Evolutionary conservation across 2,113 vertebrate genomes (phyloP), one percentile per base, ranked within the genome.

Genomic region (Ageneiosus marmoratus): DNA sequence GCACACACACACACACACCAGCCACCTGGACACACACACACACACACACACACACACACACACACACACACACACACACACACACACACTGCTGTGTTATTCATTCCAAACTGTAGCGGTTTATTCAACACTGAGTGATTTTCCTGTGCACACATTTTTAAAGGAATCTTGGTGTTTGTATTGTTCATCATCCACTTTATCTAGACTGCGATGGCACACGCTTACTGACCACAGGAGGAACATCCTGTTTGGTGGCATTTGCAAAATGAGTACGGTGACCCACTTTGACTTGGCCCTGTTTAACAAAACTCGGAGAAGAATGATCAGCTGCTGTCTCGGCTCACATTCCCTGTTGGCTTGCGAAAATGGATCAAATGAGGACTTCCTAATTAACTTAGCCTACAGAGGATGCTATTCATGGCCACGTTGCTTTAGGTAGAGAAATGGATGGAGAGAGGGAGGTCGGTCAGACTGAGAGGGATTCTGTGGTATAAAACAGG

Each of bases 361-460:
- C 60, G 87, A 80, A 94, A 93, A 89, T 91, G 88, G 92, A 90
- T 81, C 91, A 88, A 88, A 89, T 91, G 88, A 89, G 87, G 83
- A 84, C 83, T 80, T 89, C 89, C 91, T 92, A 93, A 94, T 94
- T 94, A 93, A 91, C 90, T 86, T 79, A 24, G 74, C 51, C 91
- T 92, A 83, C 87, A 41, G 78, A 90, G 89, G 90, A 27, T 34
- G 34, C 76, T 82, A 58, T 84, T 83, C 74, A 41, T 75, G 56
- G 67, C 70, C 58, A 67, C n/a, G 51, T 55, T 77, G 46, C 44
- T 78, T 72, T 46, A 79, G 55, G 29, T n/a, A 12, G 10, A 48
- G 13, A 41, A 41, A 5, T 2, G 37, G 5, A 41, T 2, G 37
- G 37, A 3, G 37, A 5, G 16, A 24, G 62, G 63, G 20, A 65